phyloP scores from a whole-genome alignment of 37 sponge, comb jelly and placozoan genomes.

The Mnemiopsis leidyi region DNA sequence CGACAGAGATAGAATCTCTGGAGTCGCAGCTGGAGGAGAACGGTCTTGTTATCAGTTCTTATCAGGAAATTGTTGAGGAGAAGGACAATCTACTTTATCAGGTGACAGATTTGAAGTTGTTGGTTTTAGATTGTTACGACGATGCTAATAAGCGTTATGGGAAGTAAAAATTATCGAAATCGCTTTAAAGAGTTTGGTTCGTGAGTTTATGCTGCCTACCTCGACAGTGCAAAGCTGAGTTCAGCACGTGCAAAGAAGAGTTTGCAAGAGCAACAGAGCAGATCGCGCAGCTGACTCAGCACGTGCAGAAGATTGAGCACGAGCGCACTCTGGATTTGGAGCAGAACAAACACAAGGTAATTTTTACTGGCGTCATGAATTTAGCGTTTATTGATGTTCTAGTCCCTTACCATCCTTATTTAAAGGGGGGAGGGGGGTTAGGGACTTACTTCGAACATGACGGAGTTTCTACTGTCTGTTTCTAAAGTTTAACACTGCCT shows the following conservation, averaged over 20 bases:
- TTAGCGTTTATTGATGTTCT: too few species aligned
- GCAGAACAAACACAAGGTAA: constrained; percentile 49
- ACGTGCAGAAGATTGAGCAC: neutral
- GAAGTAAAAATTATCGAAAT: neutral
- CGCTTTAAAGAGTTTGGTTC: too few species aligned
- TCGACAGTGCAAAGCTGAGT: neutral
- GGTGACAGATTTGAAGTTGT: too few species aligned
- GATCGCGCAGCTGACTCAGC: neutral
- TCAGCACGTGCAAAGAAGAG: constrained; percentile 18
- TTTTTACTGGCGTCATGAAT: too few species aligned
- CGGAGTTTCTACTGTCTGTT: too few species aligned
- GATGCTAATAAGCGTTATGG: neutral
- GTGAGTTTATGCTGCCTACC: neutral
- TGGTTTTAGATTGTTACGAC: too few species aligned
- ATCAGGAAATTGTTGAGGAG: neutral
- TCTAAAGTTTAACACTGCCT: too few species aligned
- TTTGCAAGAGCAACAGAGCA: constrained; percentile 7
- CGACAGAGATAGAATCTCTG: constrained; percentile 4
- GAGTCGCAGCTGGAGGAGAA: constrained; percentile 38
- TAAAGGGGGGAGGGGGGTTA: too few species aligned
- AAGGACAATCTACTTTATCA: neutral
- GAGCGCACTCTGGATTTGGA: constrained; percentile 17
- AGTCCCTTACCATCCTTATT: too few species aligned
- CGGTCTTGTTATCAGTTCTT: neutral
- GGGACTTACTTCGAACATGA: too few species aligned